These are phyloP conservation scores for Uria aalge DNA, from an alignment of 2,113 vertebrate genomes.

Conservation along the genomic window DNA sequence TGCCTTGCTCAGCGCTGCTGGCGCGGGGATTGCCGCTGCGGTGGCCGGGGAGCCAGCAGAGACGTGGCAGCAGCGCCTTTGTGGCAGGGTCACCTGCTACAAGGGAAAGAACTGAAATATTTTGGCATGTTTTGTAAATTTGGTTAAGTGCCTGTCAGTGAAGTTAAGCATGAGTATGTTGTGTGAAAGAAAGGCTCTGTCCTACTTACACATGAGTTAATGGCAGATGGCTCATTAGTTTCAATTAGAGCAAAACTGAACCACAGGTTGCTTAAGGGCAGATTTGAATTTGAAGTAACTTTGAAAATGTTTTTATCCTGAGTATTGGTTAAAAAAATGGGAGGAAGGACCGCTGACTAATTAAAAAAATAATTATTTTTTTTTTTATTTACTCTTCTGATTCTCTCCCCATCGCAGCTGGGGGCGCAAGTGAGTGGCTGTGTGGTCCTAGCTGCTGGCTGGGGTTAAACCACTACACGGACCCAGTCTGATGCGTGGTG, in stretches of 20 bases:
- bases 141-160: slow-evolving; percentile 17
- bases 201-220: slow-evolving; percentile 46
- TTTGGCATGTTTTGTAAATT: slow-evolving; percentile 5
- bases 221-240: slow-evolving; percentile 60
- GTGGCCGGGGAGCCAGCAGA: neutral
- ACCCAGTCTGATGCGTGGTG: too few relatives aligned
- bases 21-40: neutral
- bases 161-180: neutral
- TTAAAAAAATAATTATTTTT: neutral
- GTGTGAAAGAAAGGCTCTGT: slow-evolving; percentile 2
- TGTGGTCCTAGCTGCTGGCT: neutral
- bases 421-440: neutral
- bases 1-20: neutral
- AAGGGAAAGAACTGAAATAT: neutral
- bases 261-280: slow-evolving; percentile 44
- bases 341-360: neutral
- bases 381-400: neutral
- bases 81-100: neutral
- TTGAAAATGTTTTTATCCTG: slow-evolving; percentile 11
- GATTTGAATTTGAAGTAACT: slow-evolving; percentile 47
- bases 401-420: neutral
- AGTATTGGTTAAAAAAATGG: neutral
- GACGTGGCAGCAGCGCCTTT: neutral
- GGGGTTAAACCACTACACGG: neutral
- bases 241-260: slow-evolving; percentile 46